Conservation (phyloP, 2,113 vertebrate genomes). For the Paratilapia polleni region DNA sequence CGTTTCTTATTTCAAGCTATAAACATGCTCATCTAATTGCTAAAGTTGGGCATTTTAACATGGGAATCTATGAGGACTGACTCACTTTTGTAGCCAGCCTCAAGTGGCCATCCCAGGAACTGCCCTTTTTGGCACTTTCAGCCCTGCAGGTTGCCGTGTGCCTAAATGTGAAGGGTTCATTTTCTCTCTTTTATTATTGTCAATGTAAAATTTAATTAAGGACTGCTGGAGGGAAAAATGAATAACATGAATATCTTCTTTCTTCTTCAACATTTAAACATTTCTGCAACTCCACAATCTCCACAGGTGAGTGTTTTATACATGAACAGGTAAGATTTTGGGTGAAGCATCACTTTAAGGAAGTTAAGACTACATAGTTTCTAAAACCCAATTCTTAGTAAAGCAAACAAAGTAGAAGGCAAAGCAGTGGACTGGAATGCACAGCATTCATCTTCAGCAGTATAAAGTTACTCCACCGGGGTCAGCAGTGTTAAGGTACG, state of each 20-base stretch:
- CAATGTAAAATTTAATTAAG: not conserved
- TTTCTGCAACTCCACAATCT: not conserved
- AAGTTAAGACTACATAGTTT: not conserved
- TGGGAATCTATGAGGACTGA: not conserved
- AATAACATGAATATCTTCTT: not conserved
- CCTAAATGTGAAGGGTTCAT: not conserved
- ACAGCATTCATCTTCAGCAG: slow-evolving; percentile 65
- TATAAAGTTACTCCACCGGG: slow-evolving; percentile 44
- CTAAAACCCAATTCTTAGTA: not conserved
- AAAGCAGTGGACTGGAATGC: slow-evolving; percentile 56
- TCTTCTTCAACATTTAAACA: too few species aligned
- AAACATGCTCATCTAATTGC: not conserved
- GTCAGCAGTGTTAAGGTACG: slow-evolving; percentile 27
- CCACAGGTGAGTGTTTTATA: not conserved
- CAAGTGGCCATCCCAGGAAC: not conserved
- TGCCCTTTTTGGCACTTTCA: not conserved
- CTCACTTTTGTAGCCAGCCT: not conserved
- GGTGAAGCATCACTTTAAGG: slow-evolving; percentile 1
- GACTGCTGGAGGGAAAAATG: not conserved
- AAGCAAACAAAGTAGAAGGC: slow-evolving; percentile 14
- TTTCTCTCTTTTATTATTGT: not conserved
- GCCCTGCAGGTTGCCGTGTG: not conserved
- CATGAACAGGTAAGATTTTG: not conserved
- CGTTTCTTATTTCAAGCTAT: not conserved
- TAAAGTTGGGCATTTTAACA: not conserved